phyloP scores from a whole-genome alignment of 2,797 vertebrate genomes.

The Xenopus petersii region DNA sequence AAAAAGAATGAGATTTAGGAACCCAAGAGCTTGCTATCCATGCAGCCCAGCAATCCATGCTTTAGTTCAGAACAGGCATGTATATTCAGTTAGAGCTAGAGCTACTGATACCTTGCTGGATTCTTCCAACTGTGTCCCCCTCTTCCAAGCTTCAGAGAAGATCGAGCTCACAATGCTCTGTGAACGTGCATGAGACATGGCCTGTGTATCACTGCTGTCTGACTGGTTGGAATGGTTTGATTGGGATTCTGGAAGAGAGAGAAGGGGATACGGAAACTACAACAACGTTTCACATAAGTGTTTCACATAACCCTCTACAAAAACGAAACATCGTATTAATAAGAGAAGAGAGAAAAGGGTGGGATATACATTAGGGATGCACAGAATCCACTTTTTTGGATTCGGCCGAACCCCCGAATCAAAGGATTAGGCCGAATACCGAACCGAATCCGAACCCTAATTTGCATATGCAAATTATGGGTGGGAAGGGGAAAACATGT shows the following conservation, averaged over 20 bases:
- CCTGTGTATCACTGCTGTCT: conserved; percentile 90
- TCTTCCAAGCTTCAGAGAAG: conserved; percentile 97
- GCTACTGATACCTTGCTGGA: conserved; percentile 78
- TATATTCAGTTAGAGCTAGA: background rate
- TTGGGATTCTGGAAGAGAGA: conserved; percentile 72
- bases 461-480: too few species aligned
- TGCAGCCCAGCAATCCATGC: conserved; percentile 38
- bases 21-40: conserved; percentile 22
- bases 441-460: too few species aligned
- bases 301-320: too few species aligned
- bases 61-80: conserved; percentile 10
- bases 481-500: too few species aligned
- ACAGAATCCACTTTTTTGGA: too few species aligned
- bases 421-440: too few species aligned
- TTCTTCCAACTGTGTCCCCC: conserved; percentile 95
- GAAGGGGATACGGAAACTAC: background rate
- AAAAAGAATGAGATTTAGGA: conserved; percentile 25
- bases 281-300: background rate
- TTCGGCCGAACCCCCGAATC: too few species aligned
- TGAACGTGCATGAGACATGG: conserved; percentile 85
- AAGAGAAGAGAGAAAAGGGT: too few species aligned
- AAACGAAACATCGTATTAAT: too few species aligned
- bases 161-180: conserved; percentile 97
- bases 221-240: conserved; percentile 89
- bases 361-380: too few species aligned